These are phyloP conservation scores for Plebejus melissa DNA, from an alignment of 2,888 invertebrate species.

Conservation along the genomic window DNA sequence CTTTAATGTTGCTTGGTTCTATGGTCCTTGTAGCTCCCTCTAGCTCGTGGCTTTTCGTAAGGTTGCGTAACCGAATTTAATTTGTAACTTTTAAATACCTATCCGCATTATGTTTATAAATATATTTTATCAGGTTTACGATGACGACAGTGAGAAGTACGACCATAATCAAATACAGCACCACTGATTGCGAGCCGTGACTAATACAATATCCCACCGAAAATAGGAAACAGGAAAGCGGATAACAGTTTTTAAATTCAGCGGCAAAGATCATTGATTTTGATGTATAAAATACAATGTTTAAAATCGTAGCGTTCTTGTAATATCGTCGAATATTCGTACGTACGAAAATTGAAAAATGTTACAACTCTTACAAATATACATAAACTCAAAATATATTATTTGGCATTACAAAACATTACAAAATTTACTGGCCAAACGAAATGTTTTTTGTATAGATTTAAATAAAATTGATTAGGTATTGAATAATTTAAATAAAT, in stretches of 20 bases:
- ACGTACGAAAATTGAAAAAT: constrained; percentile 52
- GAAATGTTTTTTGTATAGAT: not conserved
- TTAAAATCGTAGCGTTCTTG: constrained; percentile 47
- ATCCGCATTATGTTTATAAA: not conserved
- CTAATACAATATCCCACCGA: constrained; percentile 11
- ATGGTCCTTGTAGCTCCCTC: too few species aligned
- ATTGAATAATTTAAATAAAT: too few species aligned
- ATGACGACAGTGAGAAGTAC: constrained; percentile 1
- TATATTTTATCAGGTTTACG: not conserved
- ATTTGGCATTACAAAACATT: constrained; percentile 76
- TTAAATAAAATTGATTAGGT: too few species aligned
- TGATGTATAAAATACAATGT: not conserved
- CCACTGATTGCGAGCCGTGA: constrained; percentile 23
- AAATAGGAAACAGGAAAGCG: constrained; percentile 26
- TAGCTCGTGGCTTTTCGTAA: not conserved
- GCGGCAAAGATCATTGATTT: constrained; percentile 18
- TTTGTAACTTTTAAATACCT: not conserved
- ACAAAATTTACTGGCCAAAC: constrained; percentile 35
- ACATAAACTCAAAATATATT: constrained; percentile 60
- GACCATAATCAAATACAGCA: constrained; percentile 13
- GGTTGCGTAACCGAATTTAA: not conserved
- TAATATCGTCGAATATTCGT: constrained; percentile 55
- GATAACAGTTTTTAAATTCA: constrained; percentile 21
- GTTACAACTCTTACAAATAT: constrained; percentile 65
- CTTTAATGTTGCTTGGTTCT: too few species aligned